These are phyloP conservation scores for Pararge aegeria DNA, from an alignment of 1,140 invertebrate species.

Conservation along the genomic window DNA sequence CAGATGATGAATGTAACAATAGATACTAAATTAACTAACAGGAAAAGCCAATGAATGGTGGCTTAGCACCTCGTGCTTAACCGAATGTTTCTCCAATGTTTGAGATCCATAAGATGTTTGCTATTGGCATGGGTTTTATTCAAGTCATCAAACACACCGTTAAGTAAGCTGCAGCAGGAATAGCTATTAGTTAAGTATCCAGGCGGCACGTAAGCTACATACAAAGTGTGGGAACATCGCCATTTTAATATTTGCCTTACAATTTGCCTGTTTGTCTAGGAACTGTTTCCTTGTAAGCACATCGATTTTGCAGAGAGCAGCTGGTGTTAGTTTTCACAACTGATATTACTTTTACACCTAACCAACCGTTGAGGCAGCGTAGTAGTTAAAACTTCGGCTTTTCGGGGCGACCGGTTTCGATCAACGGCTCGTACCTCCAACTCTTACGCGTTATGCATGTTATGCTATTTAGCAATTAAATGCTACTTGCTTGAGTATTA, in stretches of 20 bases:
- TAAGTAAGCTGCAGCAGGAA: conserved; percentile 59
- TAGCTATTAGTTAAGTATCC: conserved; percentile 48
- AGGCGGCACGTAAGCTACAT: conserved; percentile 44
- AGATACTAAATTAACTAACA: neutral
- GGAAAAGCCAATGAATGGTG: neutral
- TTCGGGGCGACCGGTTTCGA: too few species aligned
- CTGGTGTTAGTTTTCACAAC: conserved; percentile 19
- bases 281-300: conserved; percentile 45
- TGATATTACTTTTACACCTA: conserved; percentile 5
- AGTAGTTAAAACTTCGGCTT: too few species aligned
- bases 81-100: conserved; percentile 43
- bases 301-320: conserved; percentile 19
- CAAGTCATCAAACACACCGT: conserved; percentile 62
- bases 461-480: too few species aligned
- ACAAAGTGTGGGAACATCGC: conserved; percentile 47
- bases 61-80: conserved; percentile 5
- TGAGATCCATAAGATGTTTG: conserved; percentile 56
- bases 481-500: too few species aligned
- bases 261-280: conserved; percentile 68
- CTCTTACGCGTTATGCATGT: too few species aligned
- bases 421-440: too few species aligned
- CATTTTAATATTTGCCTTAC: conserved; percentile 61
- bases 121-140: conserved; percentile 55
- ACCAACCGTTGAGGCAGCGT: too few species aligned
- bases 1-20: neutral